A percentile compares a stretch with the other conserved stretches of the same genome.
Conservation (phyloP, 2,113 vertebrate species). For the Bubalus kerabau region DNA sequence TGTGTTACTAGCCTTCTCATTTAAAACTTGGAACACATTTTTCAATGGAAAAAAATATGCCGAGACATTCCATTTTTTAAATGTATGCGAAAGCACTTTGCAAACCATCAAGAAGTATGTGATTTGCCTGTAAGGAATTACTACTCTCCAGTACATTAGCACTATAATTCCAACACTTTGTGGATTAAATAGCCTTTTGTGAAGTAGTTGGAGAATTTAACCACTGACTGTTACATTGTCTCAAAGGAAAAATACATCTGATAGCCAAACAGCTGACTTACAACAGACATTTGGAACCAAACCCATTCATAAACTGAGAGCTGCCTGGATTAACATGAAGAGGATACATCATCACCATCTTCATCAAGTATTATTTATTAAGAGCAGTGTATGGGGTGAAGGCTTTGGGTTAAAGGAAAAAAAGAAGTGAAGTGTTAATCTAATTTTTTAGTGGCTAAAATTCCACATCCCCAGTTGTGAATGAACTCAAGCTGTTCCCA, state of each 20-base stretch:
- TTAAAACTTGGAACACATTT: slow-evolving; percentile 54
- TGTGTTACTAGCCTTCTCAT: slow-evolving; percentile 9
- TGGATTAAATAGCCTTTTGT: slow-evolving; percentile 56
- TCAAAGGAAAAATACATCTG: slow-evolving; percentile 60
- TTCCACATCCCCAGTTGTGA: slow-evolving; percentile 4
- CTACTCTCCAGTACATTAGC: slow-evolving; percentile 53
- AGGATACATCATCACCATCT: slow-evolving; percentile 55
- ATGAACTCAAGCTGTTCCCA: slow-evolving; percentile 24
- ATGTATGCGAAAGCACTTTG: slow-evolving; percentile 54
- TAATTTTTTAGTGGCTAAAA: slow-evolving; percentile 39
- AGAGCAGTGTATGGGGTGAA: slow-evolving; percentile 7
- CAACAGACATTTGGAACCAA: slow-evolving; percentile 50
- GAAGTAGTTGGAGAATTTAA: slow-evolving; percentile 44
- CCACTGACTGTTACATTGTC: slow-evolving; percentile 45
- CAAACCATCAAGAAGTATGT: slow-evolving; percentile 29
- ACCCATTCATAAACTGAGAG: slow-evolving; percentile 29
- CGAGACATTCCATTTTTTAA: not conserved
- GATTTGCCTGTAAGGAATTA: slow-evolving; percentile 49
- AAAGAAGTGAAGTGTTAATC: slow-evolving; percentile 49
- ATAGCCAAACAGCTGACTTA: slow-evolving; percentile 56
- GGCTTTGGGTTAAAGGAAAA: slow-evolving; percentile 22
- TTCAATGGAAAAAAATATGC: slow-evolving; percentile 56
- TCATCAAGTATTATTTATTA: slow-evolving; percentile 59
- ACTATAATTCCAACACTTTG: slow-evolving; percentile 2
- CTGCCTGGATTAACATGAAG: slow-evolving; percentile 59